Evolutionary conservation across 1,140 invertebrate genomes (phyloP).

Genomic region (Archivesica marissinica): DNA sequence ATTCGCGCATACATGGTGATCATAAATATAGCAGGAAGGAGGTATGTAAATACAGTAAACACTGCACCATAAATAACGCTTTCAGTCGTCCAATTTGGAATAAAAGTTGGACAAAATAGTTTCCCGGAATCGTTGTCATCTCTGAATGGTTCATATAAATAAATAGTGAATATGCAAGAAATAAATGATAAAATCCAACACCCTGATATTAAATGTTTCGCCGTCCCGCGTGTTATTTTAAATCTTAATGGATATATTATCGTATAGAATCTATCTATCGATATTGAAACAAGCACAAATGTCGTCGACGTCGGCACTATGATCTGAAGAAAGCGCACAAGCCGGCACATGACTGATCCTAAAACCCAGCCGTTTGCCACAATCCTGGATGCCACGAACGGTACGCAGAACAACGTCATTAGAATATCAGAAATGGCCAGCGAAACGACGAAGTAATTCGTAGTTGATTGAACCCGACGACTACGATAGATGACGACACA

Average conservation of each 20-base stretch:
- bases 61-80: constrained; percentile 66
- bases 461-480: constrained; percentile 79
- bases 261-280: constrained; percentile 79
- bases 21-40: constrained; percentile 66
- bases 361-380: constrained; percentile 68
- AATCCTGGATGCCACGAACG: constrained; percentile 67
- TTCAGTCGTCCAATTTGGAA: constrained; percentile 61
- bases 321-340: constrained; percentile 73
- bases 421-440: constrained; percentile 73
- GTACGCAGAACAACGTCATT: constrained; percentile 65
- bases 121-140: background rate
- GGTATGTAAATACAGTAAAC: constrained; percentile 59
- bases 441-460: constrained; percentile 80
- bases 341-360: constrained; percentile 72
- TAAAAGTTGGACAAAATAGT: constrained; percentile 67
- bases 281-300: constrained; percentile 72
- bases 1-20: constrained; percentile 67
- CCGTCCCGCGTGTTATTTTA: constrained; percentile 76
- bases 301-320: constrained; percentile 60
- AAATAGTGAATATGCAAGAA: constrained; percentile 66
- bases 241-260: constrained; percentile 80
- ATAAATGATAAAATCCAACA: constrained; percentile 68
- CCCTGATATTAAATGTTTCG: constrained; percentile 72
- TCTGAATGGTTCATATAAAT: constrained; percentile 67
- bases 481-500: constrained; percentile 78